Evolutionary conservation across 2,888 invertebrate genomes (phyloP), one percentile per base, ranked within the genome.

Genomic region (Sacculina carcini): DNA sequence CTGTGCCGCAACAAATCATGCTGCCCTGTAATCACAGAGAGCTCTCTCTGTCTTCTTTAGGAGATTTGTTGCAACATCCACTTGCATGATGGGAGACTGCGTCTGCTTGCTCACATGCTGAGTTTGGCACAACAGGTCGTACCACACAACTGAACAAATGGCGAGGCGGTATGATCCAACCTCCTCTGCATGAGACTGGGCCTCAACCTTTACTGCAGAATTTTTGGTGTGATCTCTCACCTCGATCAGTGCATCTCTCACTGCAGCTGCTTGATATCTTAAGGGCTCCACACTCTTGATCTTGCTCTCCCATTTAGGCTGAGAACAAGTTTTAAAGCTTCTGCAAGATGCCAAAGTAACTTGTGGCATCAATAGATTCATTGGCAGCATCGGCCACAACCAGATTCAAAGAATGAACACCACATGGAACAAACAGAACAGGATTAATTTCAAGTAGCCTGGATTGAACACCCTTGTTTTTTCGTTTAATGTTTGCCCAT

Each of bases 401-500:
- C 47, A 56, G 42, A 50, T 54, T 56, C 51, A 48, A 39, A 42
- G 40, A 47, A 31, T 53, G 51, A 38, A 51, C 31, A 23, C 48
- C 47, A 53, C 52, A 54, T 24, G 51, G 54, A 12, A 52, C 42
- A 52, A 56, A 53, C 38, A 51, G 51, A 48, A 53, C 53, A 10
- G 52, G 52, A 50, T 56, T 57, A 51, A 56, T 29, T 51, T 62
- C 59, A 28, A 59, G 55, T 56, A 62, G 59, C 59, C 58, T 59
- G 51, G 48, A 60, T 60, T 62, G 61, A 50, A 63, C 60, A 9
- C 62, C 61, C 54, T 55, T 56, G n/a, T n/a, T n/a, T n/a, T n/a
- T n/a, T n/a, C n/a, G n/a, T n/a, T n/a, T n/a, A n/a, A n/a, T n/a
- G n/a, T n/a, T n/a, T n/a, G n/a, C n/a, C n/a, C n/a, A n/a, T n/a